Base-by-base conservation (phyloP, 2,113 vertebrate species). In the Larimichthys polyactis region DNA sequence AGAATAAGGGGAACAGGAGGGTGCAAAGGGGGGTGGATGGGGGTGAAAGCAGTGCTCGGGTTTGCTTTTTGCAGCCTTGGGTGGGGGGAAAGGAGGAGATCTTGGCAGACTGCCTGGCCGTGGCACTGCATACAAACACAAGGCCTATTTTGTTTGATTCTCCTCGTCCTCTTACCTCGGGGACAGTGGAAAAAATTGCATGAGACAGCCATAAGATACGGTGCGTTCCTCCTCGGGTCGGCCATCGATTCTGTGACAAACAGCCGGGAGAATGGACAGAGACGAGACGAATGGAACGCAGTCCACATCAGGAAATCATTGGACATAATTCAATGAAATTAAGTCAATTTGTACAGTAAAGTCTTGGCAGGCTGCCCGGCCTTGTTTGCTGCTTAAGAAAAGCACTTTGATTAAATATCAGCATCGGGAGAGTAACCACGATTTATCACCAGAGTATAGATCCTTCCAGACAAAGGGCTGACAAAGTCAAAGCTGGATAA, bases 1-100 rank as follows among this genome's bases (percentile, higher is more conserved):
- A 90, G 93, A 24, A 24, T 94, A 93, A 93, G 93, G 92, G 94
- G 92, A 93, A 85, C 89, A 88, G 88, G 93, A 91, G 65, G 20
- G 91, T 92, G 84, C 87, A 86, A 19, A 4, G 12, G 51, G 67
- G 16, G 73, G 0, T 24, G 51, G 72, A 40, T 22, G 63, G 57
- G 65, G 73, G 75, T 59, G 60, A 62, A 60, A 52, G 71, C 79
- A 65, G 71, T 0, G 32, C 62, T 51, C 2, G 17, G 55, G 69
- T 83, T 70, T 67, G 43, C 60, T 68, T 54, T 46, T 19, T 69
- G 12, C 12, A 11, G 11, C 60, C n/a, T 20, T 32, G n/a, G 24
- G 36, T 4, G 51, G 17, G 49, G 27, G 49, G 75, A 67, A 55
- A 67, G 64, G 64, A 65, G 79, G 74, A 48, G 60, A 55, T 66